A percentile compares a stretch with the other conserved stretches of the same genome.
phyloP scores from a whole-genome alignment of 2,113 vertebrate species.

The Dipodomys merriami region DNA sequence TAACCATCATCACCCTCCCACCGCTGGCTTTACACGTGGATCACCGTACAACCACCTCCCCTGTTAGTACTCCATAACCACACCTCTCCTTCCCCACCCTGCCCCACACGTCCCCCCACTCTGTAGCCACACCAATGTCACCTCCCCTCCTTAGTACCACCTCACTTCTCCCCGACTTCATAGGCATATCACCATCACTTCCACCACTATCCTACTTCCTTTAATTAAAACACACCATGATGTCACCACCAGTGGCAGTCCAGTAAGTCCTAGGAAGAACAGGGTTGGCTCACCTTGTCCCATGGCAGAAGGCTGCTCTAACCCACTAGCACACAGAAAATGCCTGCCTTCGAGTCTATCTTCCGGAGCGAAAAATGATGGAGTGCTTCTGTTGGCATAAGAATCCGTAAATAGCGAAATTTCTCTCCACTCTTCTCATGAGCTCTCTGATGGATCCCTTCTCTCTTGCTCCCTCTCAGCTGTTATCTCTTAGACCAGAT shows the following conservation, averaged over 20 bases:
- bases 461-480: conserved; percentile 6
- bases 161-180: background rate
- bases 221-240: background rate
- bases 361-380: background rate
- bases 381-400: conserved; percentile 4
- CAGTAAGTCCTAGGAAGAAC: background rate
- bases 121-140: too few relatives aligned
- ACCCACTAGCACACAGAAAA: background rate
- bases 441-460: background rate
- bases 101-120: background rate
- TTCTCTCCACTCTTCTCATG: background rate
- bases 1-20: background rate
- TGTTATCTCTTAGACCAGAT: conserved; percentile 71
- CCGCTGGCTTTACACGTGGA: background rate
- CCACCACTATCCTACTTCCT: background rate
- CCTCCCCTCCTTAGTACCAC: background rate
- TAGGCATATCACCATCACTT: background rate
- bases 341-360: conserved; percentile 10
- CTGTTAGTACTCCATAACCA: background rate
- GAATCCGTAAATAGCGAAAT: conserved; percentile 8
- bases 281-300: conserved; percentile 71
- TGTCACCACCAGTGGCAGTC: background rate
- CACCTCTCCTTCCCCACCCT: background rate
- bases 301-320: conserved; percentile 58
- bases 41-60: background rate